A percentile compares a stretch with the other conserved stretches of the same genome.
Evolutionary conservation across 2,113 vertebrate genomes (phyloP).

Genomic region (Hippocampus guttulatus): DNA sequence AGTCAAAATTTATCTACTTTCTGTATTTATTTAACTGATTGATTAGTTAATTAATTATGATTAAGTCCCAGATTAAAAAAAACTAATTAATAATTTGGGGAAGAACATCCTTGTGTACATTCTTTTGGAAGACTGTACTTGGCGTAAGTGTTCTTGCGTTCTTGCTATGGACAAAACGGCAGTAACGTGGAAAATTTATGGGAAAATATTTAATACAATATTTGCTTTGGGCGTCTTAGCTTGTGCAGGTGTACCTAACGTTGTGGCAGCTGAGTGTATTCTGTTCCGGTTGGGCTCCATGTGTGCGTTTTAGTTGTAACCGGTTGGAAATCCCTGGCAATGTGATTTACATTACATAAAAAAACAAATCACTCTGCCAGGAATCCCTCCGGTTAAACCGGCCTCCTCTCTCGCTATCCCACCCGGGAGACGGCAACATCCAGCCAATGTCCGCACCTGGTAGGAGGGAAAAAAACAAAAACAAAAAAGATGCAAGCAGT

Average conservation of each 20-base stretch:
- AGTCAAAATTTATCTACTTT: too few species aligned
- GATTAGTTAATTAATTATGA: too few species aligned
- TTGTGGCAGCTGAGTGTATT: background rate
- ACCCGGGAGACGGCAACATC: background rate
- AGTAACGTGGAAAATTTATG: background rate
- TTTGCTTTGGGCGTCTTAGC: background rate
- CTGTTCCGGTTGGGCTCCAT: background rate
- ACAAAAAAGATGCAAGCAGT: background rate
- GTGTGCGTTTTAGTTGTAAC: constrained; percentile 49
- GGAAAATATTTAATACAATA: background rate
- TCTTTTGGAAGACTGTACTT: too few species aligned
- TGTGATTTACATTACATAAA: constrained; percentile 81
- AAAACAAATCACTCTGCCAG: constrained; percentile 84
- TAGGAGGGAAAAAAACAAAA: background rate
- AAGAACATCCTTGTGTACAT: too few species aligned
- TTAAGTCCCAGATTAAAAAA: too few species aligned
- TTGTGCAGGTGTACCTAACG: background rate
- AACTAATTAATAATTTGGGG: too few species aligned
- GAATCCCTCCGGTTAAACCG: constrained; percentile 80
- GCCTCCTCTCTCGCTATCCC: background rate
- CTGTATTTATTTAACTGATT: too few species aligned
- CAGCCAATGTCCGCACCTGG: background rate
- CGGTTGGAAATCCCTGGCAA: constrained; percentile 89
- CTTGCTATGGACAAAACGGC: too few species aligned
- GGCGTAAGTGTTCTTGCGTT: too few species aligned